Base-by-base conservation (phyloP, 2,888 invertebrate species). In the Apotomis turbidana region DNA sequence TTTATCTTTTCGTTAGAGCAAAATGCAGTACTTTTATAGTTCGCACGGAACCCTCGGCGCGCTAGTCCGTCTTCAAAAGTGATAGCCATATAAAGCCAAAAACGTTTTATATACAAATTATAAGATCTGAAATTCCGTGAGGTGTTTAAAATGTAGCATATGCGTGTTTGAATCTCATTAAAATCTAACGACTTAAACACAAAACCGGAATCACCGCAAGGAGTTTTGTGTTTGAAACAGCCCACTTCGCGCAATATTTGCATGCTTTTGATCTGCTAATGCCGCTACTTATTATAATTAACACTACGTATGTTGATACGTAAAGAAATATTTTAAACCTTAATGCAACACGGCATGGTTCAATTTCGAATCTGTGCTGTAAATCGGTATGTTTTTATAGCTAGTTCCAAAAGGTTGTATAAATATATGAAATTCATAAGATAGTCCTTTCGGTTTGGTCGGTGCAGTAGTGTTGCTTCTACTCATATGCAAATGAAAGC, bases 401-500 rank as follows among this genome's bases (percentile, higher is more conserved):
- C 13, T 13, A 52, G 9, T 52, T 41, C 38, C 41, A 41, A 63
- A 63, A 63, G 13, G 52, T 41, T 9, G 9, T 52, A 13, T 63
- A 38, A 63, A 10, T 13, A 52, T 38, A 41, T 63, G 9, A 9
- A 38, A 5, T 38, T 63, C 52, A 13, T 41, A 52, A 5, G 10
- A 4, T 52, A 15, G 5, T 10, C 41, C 5, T 52, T 52, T 63
- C 5, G 62, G 36, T 51, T 36, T 51, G 49, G 0, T 13, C n/a
- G 10, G n/a, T 51, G 36, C 2, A 13, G 8, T 36, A 61, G 10
- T 15, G 4, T 10, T 2, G 55, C 5, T 57, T 5, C 8, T 13
- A 38, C 36, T 62, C 36, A n/a, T 51, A 62, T 62, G 62, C n/a
- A 62, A 62, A 62, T 62, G 62, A n/a, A 51, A 51, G 62, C 49